Evolutionary conservation across 2,888 invertebrate genomes (phyloP).

Genomic region (Dryobota labecula): DNA sequence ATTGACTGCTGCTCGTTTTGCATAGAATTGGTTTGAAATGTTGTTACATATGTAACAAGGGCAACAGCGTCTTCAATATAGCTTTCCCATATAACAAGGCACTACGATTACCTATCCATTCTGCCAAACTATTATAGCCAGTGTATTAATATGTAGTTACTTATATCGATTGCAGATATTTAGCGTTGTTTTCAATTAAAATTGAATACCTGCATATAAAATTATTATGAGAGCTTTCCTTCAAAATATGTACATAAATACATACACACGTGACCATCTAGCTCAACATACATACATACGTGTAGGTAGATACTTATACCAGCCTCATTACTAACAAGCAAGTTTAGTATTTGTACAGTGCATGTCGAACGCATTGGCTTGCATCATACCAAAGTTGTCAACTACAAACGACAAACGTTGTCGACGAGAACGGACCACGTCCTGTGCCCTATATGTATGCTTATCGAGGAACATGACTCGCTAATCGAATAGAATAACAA

Average conservation of each 20-base stretch:
- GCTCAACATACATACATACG: slow-evolving; percentile 9
- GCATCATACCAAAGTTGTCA: slow-evolving; percentile 69
- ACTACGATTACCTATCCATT: neutral
- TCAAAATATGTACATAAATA: neutral
- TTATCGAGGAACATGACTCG: slow-evolving; percentile 60
- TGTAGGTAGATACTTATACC: slow-evolving; percentile 3
- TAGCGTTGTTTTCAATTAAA: too few relatives aligned
- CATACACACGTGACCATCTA: slow-evolving; percentile 12
- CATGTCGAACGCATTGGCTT: slow-evolving; percentile 66
- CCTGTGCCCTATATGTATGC: slow-evolving; percentile 64
- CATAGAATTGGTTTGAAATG: slow-evolving; percentile 40
- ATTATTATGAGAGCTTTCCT: neutral
- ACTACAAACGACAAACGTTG: slow-evolving; percentile 58
- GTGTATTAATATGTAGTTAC: too few relatives aligned
- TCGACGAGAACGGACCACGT: slow-evolving; percentile 60
- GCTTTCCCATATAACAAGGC: slow-evolving; percentile 6
- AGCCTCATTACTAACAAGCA: slow-evolving; percentile 59
- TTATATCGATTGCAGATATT: too few relatives aligned
- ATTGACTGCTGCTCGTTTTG: slow-evolving; percentile 34
- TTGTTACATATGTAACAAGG: slow-evolving; percentile 40
- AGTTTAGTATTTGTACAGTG: slow-evolving; percentile 60
- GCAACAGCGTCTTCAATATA: slow-evolving; percentile 24
- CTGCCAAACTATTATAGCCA: neutral
- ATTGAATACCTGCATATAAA: too few relatives aligned
- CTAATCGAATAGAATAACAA: slow-evolving; percentile 65